Conservation (phyloP, 2,113 vertebrate species). For the Isurus oxyrinchus region DNA sequence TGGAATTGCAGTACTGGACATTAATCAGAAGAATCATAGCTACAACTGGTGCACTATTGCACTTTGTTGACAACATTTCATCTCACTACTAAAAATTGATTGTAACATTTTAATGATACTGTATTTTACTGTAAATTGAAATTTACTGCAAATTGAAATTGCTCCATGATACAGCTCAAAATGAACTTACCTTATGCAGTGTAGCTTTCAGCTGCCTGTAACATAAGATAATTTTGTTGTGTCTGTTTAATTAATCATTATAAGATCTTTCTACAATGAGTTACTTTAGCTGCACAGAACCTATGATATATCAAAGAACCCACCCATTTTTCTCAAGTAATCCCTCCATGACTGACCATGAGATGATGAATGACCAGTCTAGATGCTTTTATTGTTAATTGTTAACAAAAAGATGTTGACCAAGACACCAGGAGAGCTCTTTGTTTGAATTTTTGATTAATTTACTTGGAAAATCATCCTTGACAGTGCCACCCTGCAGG, state of each 20-base stretch:
- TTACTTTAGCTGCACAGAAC: neutral
- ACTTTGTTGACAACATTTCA: slow-evolving; percentile 10
- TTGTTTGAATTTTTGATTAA: neutral
- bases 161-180: neutral
- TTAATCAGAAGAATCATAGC: slow-evolving; percentile 24
- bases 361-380: neutral
- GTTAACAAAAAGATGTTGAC: neutral
- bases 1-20: neutral
- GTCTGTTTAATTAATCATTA: neutral
- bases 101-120: slow-evolving; percentile 1
- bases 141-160: slow-evolving; percentile 15
- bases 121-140: slow-evolving; percentile 33
- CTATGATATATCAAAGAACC: neutral
- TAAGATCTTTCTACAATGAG: neutral
- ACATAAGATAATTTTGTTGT: slow-evolving; percentile 1
- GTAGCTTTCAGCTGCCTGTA: neutral
- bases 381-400: neutral
- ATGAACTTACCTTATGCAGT: neutral
- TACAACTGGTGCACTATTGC: neutral
- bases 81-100: slow-evolving; percentile 7
- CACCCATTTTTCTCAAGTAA: neutral
- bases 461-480: neutral
- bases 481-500: too few species aligned
- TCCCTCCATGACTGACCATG: neutral
- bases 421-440: neutral